Percentiles rank a stretch among this genome's conserved stretches.
Evolutionary conservation across 2,797 vertebrate genomes (phyloP).

Genomic region (Coccyzus lansbergi): DNA sequence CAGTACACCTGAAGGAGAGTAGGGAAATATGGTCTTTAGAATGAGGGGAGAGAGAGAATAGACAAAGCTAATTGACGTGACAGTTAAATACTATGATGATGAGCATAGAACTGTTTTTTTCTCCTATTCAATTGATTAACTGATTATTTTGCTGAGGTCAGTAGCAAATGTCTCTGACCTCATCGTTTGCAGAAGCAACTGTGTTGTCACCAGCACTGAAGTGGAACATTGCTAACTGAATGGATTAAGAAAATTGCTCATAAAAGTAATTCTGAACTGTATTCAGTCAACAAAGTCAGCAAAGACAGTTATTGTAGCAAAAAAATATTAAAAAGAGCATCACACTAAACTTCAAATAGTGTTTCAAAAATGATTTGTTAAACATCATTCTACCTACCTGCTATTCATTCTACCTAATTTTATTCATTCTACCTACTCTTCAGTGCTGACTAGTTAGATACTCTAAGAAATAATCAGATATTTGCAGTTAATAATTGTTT

Average conservation of each 20-base stretch:
- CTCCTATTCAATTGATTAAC: slow-evolving; percentile 54
- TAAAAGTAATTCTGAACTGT: slow-evolving; percentile 35
- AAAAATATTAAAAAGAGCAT: background rate
- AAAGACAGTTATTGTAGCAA: background rate
- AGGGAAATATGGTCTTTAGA: background rate
- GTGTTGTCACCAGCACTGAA: slow-evolving; percentile 40
- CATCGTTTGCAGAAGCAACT: slow-evolving; percentile 43
- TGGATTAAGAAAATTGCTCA: slow-evolving; percentile 32
- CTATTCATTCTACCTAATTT: background rate
- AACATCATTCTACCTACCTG: background rate
- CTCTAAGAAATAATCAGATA: background rate
- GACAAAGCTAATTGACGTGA: slow-evolving; percentile 30
- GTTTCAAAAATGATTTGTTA: background rate
- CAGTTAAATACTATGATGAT: slow-evolving; percentile 41
- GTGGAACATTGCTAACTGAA: slow-evolving; percentile 48
- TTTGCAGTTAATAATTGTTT: background rate
- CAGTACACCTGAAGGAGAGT: background rate
- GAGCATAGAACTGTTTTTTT: slow-evolving; percentile 5
- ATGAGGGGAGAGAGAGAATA: background rate
- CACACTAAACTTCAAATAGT: background rate
- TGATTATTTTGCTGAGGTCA: slow-evolving; percentile 56
- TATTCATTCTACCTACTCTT: background rate
- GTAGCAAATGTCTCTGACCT: slow-evolving; percentile 60
- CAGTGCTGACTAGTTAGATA: background rate
- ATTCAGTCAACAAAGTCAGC: background rate